Percentiles rank a stretch among this genome's conserved stretches.
phyloP scores from a whole-genome alignment of 2,888 invertebrate genomes.

The Pharmacophagus antenor region DNA sequence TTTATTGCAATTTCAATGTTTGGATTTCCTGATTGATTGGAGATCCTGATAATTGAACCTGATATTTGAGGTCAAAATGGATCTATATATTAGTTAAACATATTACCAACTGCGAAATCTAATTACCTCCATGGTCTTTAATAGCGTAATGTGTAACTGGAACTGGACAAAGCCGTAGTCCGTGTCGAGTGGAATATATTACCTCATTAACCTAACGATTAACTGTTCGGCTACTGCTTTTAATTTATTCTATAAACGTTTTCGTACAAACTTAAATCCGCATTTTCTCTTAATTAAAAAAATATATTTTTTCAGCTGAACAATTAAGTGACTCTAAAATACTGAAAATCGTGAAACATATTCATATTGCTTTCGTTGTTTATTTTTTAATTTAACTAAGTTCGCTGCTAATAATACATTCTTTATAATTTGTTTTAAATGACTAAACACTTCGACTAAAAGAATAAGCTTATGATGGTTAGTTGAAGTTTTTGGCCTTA shows the following conservation, averaged over 20 bases:
- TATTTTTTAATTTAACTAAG: neutral
- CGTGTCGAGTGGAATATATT: slow-evolving; percentile 30
- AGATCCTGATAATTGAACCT: too few species aligned
- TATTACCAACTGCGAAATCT: slow-evolving; percentile 3
- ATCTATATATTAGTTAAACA: neutral
- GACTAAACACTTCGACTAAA: too few species aligned
- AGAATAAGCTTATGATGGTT: too few species aligned
- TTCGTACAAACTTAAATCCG: slow-evolving; percentile 5
- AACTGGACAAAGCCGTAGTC: slow-evolving; percentile 30
- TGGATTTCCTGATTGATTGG: too few species aligned
- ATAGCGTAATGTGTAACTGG: slow-evolving; percentile 23
- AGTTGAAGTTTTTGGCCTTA: too few species aligned
- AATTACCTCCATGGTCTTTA: slow-evolving; percentile 26
- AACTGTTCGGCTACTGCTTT: slow-evolving; percentile 29
- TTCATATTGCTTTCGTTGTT: neutral
- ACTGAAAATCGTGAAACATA: neutral
- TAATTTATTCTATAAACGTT: slow-evolving; percentile 20
- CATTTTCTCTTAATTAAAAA: neutral
- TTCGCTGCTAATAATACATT: too few species aligned
- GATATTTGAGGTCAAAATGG: neutral
- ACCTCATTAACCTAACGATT: slow-evolving; percentile 31
- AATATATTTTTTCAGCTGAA: too few species aligned
- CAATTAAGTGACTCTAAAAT: too few species aligned
- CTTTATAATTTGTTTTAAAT: too few species aligned
- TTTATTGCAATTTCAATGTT: too few species aligned